Evolutionary conservation across 2,888 invertebrate species (phyloP), one percentile per base, ranked within the genome.

Genomic region (Rhorus exstirpatorius): DNA sequence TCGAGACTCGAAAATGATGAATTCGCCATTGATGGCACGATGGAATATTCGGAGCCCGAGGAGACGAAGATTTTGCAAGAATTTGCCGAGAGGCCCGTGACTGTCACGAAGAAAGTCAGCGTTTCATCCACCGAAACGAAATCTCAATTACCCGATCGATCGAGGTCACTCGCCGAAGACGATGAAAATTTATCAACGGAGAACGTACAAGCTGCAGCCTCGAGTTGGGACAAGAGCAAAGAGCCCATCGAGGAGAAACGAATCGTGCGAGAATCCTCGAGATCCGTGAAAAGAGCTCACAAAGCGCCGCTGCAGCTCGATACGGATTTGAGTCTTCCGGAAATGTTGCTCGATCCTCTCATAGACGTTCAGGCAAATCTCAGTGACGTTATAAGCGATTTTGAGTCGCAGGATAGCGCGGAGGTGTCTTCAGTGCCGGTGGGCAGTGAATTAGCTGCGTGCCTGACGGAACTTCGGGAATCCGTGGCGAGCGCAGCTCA

Each of bases 291-390:
- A 0, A 24, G 21, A 1, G 76, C 79, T 0, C 24, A 63, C n/a
- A 41, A 38, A 49, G 68, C 68, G 7, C 74, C 78, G 8, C 74
- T 76, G 8, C 75, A 79, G 31, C 63, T 86, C 7, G 86, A 87
- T 7, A 88, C 89, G 44, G 81, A 85, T 0, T 85, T 81, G 31
- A 87, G 75, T 53, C 84, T 92, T 17, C 80, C 91, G 3, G 91
- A 92, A 35, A 88, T 87, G 68, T 89, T 92, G 75, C 76, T 91
- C 12, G 92, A 93, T 75, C 86, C 89, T 14, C 75, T 92, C 17
- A 90, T 92, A 21, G 90, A 92, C 74, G 88, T 91, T 1, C 92
- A 92, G 75, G 86, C 90, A 0, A 86, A 87, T 8, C 84, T 92
- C 1, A 91, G 89, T 80, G 79, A 85, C 1, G 88, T 89, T 1